Evolutionary conservation across 2,113 vertebrate genomes (phyloP), one percentile per base, ranked within the genome.

Genomic region (Brachypodius melanocephalos): DNA sequence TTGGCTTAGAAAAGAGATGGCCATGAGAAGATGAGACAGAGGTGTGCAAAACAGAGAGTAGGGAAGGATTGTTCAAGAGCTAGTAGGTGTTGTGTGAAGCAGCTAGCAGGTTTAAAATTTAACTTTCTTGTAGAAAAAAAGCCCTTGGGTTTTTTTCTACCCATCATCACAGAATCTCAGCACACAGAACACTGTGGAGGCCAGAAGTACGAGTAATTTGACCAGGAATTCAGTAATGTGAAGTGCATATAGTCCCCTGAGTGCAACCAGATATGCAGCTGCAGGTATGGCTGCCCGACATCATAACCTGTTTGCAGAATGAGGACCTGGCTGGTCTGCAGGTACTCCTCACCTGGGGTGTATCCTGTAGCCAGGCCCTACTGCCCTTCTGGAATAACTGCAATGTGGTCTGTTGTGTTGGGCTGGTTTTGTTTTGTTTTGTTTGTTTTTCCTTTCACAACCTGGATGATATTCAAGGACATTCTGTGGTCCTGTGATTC

Each of bases 281-380:
- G 34, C 29, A 63, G 51, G 9, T 55, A 3, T 14, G 45, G 48
- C 45, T 9, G 7, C 28, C 20, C 14, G 18, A 62, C 28, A 40
- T 3, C 0, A 0, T 2, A 4, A 31, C 11, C 28, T 48, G 21
- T 13, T 13, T 25, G 69, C 48, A 59, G 52, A 20, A 13, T 0
- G 2, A 36, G 52, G 55, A 22, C 29, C 17, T 18, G 1, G 0
- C 57, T 20, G 22, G 3, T 22, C 65, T 77, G 46, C 40, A 58
- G 32, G 12, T 11, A 3, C 42, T 49, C n/a, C 29, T 87, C 51
- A 12, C 0, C 0, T 12, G 19, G 13, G 24, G 1, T 13, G 12
- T 13, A 1, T 58, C 31, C 69, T 87, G 48, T 3, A 36, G 42
- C 28, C 13, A 5, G 45, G n/a, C 5, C 43, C 42, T 69, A 48